These are phyloP conservation scores for Schizopygopsis malacanthus DNA, from an alignment of 2,797 vertebrate species.

Conservation along the genomic window DNA sequence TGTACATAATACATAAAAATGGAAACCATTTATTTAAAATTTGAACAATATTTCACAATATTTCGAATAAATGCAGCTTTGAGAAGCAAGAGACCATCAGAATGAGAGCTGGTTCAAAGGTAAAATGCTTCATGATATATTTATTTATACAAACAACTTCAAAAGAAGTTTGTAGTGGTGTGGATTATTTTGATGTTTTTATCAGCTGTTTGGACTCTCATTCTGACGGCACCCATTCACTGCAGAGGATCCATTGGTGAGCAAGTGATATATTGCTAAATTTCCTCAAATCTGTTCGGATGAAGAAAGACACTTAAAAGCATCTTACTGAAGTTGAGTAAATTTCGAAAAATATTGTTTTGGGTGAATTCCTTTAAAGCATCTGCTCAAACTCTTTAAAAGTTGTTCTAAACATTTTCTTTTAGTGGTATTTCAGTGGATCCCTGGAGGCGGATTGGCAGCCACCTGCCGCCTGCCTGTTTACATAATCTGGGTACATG, in stretches of 20 bases:
- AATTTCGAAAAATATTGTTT: neutral
- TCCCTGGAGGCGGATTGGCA: neutral
- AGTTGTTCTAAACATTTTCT: neutral
- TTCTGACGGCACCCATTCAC: conserved; percentile 1
- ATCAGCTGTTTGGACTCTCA: neutral
- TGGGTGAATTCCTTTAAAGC: neutral
- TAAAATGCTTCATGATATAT: no score
- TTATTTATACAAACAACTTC: no score
- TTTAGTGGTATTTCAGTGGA: neutral
- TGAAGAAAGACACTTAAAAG: neutral
- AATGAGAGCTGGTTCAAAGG: no score
- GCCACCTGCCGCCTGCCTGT: conserved; percentile 3
- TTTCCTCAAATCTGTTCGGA: neutral
- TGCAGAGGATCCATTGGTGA: neutral
- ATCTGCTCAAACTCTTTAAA: neutral
- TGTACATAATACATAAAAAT: no score
- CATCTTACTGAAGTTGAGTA: neutral
- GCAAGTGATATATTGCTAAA: neutral
- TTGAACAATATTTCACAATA: neutral
- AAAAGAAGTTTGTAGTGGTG: no score
- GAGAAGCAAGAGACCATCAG: no score
- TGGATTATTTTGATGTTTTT: neutral
- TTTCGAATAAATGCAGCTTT: neutral
- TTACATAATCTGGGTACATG: conserved; percentile 18
- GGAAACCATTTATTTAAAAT: no score